A percentile compares a stretch with the other conserved stretches of the same genome.
Conservation (phyloP, 2,113 vertebrate genomes). For the Thalassoma bifasciatum region DNA sequence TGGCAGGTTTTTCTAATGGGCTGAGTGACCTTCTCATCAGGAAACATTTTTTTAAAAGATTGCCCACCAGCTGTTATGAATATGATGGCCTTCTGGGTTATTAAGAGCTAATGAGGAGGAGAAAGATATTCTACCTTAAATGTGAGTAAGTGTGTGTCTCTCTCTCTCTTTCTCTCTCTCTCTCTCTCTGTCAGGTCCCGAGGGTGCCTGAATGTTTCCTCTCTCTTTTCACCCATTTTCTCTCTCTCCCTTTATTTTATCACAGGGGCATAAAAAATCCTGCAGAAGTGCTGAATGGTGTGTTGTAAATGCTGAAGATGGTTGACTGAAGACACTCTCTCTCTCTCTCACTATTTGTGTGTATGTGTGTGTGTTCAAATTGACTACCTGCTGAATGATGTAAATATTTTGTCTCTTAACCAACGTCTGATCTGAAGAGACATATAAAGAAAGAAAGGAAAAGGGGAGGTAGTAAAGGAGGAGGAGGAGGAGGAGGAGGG, state of each 20-base stretch:
- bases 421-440: slow-evolving; percentile 10
- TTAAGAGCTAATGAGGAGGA: slow-evolving; percentile 63
- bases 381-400: slow-evolving; percentile 33
- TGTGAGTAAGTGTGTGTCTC: slow-evolving; percentile 23
- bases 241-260: slow-evolving; percentile 24
- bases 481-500: background rate
- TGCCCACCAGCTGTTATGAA: slow-evolving; percentile 59
- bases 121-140: slow-evolving; percentile 43
- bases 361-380: slow-evolving; percentile 26
- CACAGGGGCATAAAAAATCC: slow-evolving; percentile 8
- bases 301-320: slow-evolving; percentile 34
- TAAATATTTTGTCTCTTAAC: slow-evolving; percentile 47
- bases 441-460: background rate
- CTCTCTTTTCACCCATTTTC: slow-evolving; percentile 32
- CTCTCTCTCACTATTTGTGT: no score
- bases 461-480: background rate
- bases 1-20: slow-evolving; percentile 36
- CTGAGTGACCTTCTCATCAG: slow-evolving; percentile 59
- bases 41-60: slow-evolving; percentile 51
- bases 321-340: background rate
- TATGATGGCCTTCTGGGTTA: slow-evolving; percentile 60
- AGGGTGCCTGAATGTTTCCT: slow-evolving; percentile 39
- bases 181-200: slow-evolving; percentile 10
- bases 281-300: slow-evolving; percentile 40
- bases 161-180: slow-evolving; percentile 32